phyloP scores from a whole-genome alignment of 1,140 invertebrate genomes.

The Panagrolaimus sp. region DNA sequence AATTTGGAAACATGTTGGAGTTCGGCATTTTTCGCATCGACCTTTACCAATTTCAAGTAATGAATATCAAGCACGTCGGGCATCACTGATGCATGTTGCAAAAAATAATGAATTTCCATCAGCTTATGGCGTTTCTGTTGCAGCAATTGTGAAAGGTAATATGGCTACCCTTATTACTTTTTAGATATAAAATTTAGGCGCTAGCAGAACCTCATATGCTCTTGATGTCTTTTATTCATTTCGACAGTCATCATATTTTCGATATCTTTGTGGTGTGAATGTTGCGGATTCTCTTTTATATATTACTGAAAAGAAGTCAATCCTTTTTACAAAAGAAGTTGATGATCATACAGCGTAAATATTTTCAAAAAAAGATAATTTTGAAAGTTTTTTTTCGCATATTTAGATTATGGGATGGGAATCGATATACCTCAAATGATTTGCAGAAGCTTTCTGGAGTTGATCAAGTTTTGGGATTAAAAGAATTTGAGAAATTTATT shows the following conservation, averaged over 20 bases:
- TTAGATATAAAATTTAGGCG: background rate
- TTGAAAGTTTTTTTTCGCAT: too few species aligned
- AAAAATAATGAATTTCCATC: background rate
- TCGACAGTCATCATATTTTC: slow-evolving; percentile 45
- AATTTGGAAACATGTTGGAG: too few species aligned
- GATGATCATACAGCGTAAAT: background rate
- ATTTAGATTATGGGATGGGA: slow-evolving; percentile 1
- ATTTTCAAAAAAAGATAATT: too few species aligned
- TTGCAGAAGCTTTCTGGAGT: background rate
- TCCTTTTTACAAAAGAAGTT: slow-evolving; percentile 6
- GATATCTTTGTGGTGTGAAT: slow-evolving; percentile 46
- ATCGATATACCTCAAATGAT: background rate
- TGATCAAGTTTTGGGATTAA: slow-evolving; percentile 16
- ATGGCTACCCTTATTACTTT: background rate
- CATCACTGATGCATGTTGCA: background rate
- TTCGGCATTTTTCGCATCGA: background rate
- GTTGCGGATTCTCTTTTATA: slow-evolving; percentile 22
- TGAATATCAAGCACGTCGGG: slow-evolving; percentile 24
- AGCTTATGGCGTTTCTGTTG: background rate
- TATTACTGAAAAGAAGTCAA: background rate
- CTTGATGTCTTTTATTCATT: slow-evolving; percentile 53
- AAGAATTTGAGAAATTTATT: slow-evolving; percentile 18
- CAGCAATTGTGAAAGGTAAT: background rate
- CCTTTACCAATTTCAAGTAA: slow-evolving; percentile 17
- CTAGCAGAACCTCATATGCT: slow-evolving; percentile 23